Conservation (phyloP, 37 sponge, comb jelly and placozoan genomes). For the Halisarca cf. caerulea region DNA sequence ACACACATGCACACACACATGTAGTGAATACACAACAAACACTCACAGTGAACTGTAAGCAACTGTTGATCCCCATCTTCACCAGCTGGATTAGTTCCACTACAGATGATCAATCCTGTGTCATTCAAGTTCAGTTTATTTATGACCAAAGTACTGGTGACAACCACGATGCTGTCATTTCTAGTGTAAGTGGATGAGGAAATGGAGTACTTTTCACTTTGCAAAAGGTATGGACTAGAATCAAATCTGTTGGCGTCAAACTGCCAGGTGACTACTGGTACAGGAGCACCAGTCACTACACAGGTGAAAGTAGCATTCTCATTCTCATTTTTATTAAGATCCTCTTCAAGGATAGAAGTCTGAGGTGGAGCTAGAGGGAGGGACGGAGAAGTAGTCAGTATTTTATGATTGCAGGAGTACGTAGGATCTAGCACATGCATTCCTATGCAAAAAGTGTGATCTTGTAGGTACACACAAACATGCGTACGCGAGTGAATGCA, state of each 20-base stretch:
- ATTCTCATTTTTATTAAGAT: neutral
- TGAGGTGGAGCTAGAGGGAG: neutral
- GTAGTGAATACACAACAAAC: too few species aligned
- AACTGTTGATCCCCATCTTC: too few species aligned
- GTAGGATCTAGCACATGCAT: too few species aligned
- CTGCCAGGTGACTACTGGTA: conserved; percentile 3
- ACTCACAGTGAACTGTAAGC: too few species aligned
- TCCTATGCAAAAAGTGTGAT: too few species aligned
- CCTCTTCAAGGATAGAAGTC: neutral
- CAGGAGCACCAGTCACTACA: neutral
- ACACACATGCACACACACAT: too few species aligned
- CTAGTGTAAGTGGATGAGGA: neutral
- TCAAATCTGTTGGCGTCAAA: neutral
- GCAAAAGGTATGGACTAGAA: neutral
- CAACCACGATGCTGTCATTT: neutral
- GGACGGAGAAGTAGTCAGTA: too few species aligned
- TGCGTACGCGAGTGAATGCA: too few species aligned
- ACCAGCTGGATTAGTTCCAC: conserved; percentile 21
- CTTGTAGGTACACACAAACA: too few species aligned
- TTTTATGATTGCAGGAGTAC: too few species aligned
- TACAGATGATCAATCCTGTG: conserved; percentile 45
- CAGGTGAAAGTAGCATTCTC: neutral
- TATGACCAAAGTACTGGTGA: conserved; percentile 39
- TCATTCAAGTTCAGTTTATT: conserved; percentile 27
- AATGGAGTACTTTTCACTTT: neutral